Evolutionary conservation across 2,888 invertebrate genomes (phyloP), one percentile per base, ranked within the genome.

Genomic region (Habrosyne pyritoides): DNA sequence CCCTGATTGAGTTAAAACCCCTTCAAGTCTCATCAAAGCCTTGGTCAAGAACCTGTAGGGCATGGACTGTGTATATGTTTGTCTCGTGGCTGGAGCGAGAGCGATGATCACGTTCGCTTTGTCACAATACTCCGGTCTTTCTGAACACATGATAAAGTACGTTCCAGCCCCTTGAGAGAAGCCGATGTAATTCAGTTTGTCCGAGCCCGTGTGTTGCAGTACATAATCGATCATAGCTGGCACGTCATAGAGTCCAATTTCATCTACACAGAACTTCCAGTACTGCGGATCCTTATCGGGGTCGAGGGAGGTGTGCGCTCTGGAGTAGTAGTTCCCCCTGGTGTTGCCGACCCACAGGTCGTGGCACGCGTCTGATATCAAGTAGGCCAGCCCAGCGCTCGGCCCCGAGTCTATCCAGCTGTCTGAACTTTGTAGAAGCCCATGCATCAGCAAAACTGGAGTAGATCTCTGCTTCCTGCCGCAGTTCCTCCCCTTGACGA

Each of bases 191-290:
- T 93, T 93, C 0, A 96, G 57, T 50, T 93, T 80, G 1, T 86
- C 59, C 30, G 91, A 84, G 0, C 91, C 87, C 0, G 95, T 95
- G 2, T 59, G 47, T 0, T 65, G 53, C 8, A 82, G 50, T 7
- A 82, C 59, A 21, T 60, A 71, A 53, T 85, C 81, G 3, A 84
- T 93, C 80, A 93, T 94, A 0, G 95, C 93, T 1, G 96, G 94
- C 0, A 96, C 62, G 75, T 97, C 97, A 68, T 93, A 93, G 12
- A 80, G 64, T 0, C 95, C 96, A 74, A 95, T 94, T 74, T 96
- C 95, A 74, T 96, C 94, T 86, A 92, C 61, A 18, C 75, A 68
- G 1, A 73, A 79, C 18, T 72, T 62, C 93, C 94, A 94, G 62
- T 93, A 95, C 52, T 81, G 77, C 14, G 62, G 52, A 53, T 91